Conservation (phyloP, 2,113 vertebrate genomes). For the Peucedramus taeniatus region DNA sequence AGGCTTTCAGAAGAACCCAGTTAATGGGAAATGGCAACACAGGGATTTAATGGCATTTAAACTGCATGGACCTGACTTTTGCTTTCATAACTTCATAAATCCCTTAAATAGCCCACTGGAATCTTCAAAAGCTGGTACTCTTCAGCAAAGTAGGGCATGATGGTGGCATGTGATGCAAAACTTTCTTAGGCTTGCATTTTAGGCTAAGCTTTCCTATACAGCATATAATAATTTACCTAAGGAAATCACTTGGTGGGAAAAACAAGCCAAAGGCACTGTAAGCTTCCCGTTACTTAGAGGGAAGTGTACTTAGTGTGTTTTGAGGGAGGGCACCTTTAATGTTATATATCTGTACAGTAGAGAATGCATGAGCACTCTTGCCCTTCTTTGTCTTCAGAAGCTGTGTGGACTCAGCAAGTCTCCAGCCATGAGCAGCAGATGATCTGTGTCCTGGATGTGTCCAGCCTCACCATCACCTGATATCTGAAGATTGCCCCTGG, state of each 20-base stretch:
- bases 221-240: not conserved
- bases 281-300: not conserved
- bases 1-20: not conserved
- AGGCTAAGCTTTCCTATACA: not conserved
- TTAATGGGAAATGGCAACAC: not conserved
- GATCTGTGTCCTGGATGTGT: not conserved
- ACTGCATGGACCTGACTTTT: not conserved
- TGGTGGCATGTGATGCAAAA: not conserved
- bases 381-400: not conserved
- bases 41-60: not conserved
- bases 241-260: not conserved
- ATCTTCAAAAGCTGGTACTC: not conserved
- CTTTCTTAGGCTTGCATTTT: not conserved
- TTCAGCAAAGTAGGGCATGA: not conserved
- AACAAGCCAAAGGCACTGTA: not conserved
- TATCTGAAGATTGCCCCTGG: not conserved
- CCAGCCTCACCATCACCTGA: not conserved
- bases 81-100: not conserved
- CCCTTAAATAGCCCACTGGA: not conserved
- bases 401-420: not conserved
- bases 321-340: not conserved
- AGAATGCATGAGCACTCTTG: not conserved
- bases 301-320: not conserved
- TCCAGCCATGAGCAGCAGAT: not conserved
- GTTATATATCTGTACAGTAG: not conserved